Conservation (phyloP, 2,797 vertebrate genomes). For the Linurgus olivaceus region DNA sequence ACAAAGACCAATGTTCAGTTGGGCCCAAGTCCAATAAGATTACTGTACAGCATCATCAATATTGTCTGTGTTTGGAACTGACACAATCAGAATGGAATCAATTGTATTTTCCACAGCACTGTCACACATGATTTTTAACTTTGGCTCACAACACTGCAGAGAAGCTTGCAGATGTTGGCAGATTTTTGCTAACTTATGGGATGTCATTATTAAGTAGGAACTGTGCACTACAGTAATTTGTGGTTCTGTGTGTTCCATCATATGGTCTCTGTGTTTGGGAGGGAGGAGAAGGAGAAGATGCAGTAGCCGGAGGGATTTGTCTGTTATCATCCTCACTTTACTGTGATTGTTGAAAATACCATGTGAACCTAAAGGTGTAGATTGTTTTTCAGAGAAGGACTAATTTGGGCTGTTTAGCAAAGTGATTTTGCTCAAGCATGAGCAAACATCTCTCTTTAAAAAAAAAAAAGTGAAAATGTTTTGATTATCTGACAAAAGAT, state of each 20-base stretch:
- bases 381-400: conserved; percentile 34
- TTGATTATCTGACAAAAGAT: conserved; percentile 24
- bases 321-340: conserved; percentile 56
- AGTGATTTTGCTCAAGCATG: conserved; percentile 26
- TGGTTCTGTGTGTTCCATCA: conserved; percentile 65
- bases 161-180: conserved; percentile 77
- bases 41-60: conserved; percentile 81
- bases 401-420: conserved; percentile 59
- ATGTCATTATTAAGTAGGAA: conserved; percentile 78
- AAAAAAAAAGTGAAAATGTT: neutral
- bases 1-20: conserved; percentile 80
- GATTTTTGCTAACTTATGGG: conserved; percentile 74
- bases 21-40: conserved; percentile 81
- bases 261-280: conserved; percentile 49
- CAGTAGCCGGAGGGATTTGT: conserved; percentile 47
- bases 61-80: conserved; percentile 79
- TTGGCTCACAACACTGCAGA: conserved; percentile 75
- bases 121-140: conserved; percentile 80
- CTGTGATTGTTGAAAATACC: conserved; percentile 57
- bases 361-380: conserved; percentile 44
- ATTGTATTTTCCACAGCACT: conserved; percentile 78
- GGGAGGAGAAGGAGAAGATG: conserved; percentile 40
- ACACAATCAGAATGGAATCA: conserved; percentile 81
- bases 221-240: conserved; percentile 67
- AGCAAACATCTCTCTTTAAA: neutral